Percentiles rank a stretch among this genome's conserved stretches.
phyloP scores from a whole-genome alignment of 2,888 invertebrate species.

The Periphyllus acericola region DNA sequence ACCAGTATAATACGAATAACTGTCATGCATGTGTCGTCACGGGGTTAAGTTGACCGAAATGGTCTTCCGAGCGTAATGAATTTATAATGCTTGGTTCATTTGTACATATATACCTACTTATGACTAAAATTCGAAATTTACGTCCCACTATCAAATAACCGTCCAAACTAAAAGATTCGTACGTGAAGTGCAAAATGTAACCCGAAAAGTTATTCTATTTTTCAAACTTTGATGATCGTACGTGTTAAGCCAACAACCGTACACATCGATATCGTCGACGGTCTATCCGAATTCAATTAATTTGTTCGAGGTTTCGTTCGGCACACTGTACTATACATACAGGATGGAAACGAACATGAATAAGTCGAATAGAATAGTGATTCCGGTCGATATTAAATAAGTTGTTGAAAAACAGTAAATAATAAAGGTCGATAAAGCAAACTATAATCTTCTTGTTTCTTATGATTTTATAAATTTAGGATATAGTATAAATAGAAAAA shows the following conservation, averaged over 20 bases:
- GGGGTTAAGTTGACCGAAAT: neutral
- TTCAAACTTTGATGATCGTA: neutral
- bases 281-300: neutral
- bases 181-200: neutral
- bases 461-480: no score
- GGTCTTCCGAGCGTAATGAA: neutral
- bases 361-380: no score
- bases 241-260: no score
- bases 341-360: no score
- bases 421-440: no score
- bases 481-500: no score
- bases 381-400: no score
- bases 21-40: neutral
- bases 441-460: no score
- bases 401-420: no score
- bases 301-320: no score
- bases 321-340: no score
- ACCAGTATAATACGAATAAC: neutral
- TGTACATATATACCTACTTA: neutral
- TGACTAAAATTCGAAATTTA: neutral
- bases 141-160: neutral
- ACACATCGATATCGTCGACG: neutral
- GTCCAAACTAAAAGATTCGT: neutral
- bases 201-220: neutral
- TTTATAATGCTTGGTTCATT: constrained; percentile 5